Conservation (phyloP, 53 echinoderm and acorn worm genomes). For the Luidia sarsii region DNA sequence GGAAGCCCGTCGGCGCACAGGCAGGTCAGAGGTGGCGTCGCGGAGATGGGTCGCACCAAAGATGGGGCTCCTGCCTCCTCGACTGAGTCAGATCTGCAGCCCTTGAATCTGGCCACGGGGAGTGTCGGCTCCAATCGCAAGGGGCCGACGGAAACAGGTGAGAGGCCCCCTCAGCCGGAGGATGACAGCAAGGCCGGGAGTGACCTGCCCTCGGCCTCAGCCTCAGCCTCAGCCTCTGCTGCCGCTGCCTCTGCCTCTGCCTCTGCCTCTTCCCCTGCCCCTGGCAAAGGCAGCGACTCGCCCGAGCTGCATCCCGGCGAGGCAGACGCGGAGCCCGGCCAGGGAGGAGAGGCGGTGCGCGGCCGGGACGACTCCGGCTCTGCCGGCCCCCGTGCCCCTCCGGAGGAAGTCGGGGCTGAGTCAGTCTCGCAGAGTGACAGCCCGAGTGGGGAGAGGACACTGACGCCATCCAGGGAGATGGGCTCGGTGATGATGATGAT, state of each 20-base stretch:
- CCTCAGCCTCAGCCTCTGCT: neutral
- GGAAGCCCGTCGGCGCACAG: neutral
- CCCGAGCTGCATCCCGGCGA: neutral
- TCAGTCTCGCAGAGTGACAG: conserved; percentile 48
- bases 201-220: conserved; percentile 27
- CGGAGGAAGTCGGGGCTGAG: conserved; percentile 47
- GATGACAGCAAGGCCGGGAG: conserved; percentile 17
- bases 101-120: conserved; percentile 35
- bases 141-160: conserved; percentile 29
- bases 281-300: neutral
- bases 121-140: conserved; percentile 24
- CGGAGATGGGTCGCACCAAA: conserved; percentile 12
- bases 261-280: too few species aligned
- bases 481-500: too few species aligned
- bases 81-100: conserved; percentile 36
- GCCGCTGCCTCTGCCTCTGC: neutral
- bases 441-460: conserved; percentile 38
- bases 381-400: conserved; percentile 12
- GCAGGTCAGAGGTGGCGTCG: conserved; percentile 7
- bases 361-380: conserved; percentile 4
- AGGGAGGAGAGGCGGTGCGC: neutral
- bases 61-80: conserved; percentile 4
- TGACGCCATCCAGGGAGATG: neutral
- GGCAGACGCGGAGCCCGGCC: neutral
- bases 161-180: neutral